Evolutionary conservation across 2,797 vertebrate genomes (phyloP).

Genomic region (Pseudochaenichthys georgianus): DNA sequence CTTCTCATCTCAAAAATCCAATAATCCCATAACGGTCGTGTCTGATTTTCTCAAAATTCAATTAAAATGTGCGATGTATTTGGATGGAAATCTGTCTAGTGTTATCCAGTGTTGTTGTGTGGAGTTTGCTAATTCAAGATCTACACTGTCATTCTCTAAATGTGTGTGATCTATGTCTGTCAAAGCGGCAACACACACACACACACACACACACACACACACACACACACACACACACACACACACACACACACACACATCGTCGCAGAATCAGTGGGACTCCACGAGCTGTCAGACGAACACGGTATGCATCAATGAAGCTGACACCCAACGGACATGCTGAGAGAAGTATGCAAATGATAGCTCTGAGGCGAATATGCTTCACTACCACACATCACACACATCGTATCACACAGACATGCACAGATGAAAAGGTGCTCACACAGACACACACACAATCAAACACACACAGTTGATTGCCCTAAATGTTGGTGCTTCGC

Average conservation of each 20-base stretch:
- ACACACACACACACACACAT: conserved; percentile 12
- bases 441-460: conserved; percentile 15
- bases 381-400: conserved; percentile 75
- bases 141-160: conserved; percentile 39
- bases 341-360: conserved; percentile 82
- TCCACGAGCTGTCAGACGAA: conserved; percentile 66
- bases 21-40: too few species aligned
- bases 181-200: conserved; percentile 64
- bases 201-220: conserved; percentile 18
- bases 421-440: conserved; percentile 69
- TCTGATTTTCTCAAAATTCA: too few species aligned
- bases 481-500: conserved; percentile 58
- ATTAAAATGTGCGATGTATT: too few species aligned
- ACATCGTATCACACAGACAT: conserved; percentile 74
- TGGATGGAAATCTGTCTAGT: background rate
- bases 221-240: too few species aligned
- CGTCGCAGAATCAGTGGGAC: conserved; percentile 60
- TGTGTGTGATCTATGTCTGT: conserved; percentile 59
- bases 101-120: conserved; percentile 8
- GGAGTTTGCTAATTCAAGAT: conserved; percentile 16
- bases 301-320: conserved; percentile 71
- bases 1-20: too few species aligned
- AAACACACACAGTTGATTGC: conserved; percentile 59
- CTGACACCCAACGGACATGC: conserved; percentile 73
- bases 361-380: conserved; percentile 77